A percentile compares a stretch with the other conserved stretches of the same genome.
Conservation (phyloP, 2,797 vertebrate species). For the Darevskia mixta region DNA sequence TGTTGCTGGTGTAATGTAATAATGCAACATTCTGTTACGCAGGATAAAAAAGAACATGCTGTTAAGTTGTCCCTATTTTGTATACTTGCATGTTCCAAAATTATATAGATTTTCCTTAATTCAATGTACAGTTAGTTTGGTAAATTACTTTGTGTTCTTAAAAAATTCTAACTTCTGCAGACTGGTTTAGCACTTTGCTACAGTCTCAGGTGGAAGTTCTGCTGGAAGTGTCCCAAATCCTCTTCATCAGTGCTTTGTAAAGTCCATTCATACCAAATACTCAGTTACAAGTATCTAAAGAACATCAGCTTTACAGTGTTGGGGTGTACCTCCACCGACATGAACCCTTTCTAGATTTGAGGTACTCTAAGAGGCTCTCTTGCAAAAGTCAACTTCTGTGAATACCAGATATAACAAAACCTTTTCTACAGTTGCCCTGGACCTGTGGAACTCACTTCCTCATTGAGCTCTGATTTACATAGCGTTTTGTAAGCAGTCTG, state of each 20-base stretch:
- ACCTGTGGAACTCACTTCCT: background rate
- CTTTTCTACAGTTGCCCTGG: background rate
- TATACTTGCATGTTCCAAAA: background rate
- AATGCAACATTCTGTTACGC: background rate
- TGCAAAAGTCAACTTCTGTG: background rate
- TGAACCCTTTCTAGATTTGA: background rate
- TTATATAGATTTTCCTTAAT: background rate
- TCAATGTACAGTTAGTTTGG: background rate
- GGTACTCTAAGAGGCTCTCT: background rate
- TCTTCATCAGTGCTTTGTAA: background rate
- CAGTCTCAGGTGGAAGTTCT: background rate
- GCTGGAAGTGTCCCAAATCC: no score
- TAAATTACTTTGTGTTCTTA: background rate
- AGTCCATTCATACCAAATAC: background rate
- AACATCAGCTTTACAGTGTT: background rate
- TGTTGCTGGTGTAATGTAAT: background rate
- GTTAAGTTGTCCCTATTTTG: no score
- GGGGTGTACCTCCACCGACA: background rate
- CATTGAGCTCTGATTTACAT: background rate
- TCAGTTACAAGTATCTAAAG: background rate
- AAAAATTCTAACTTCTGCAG: background rate
- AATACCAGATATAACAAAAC: no score
- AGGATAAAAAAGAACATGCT: background rate
- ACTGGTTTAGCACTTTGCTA: background rate
- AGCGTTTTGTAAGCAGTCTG: background rate